These are phyloP conservation scores for Altica lythri DNA, from an alignment of 2,888 invertebrate species.

Conservation along the genomic window DNA sequence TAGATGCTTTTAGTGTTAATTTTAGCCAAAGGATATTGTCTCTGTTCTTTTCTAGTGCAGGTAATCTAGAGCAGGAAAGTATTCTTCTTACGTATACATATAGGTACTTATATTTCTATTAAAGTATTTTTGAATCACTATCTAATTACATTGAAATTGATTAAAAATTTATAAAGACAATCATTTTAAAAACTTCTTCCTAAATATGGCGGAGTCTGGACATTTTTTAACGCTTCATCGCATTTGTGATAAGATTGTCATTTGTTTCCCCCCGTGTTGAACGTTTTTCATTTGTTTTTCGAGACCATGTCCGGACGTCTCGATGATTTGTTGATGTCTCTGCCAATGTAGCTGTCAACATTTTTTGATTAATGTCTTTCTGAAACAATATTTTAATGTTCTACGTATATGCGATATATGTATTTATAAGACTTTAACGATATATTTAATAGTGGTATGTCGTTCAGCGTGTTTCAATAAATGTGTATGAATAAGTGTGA, in stretches of 20 bases:
- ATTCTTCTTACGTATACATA: too few relatives aligned
- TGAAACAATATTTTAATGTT: slow-evolving; percentile 9
- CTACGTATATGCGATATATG: not conserved
- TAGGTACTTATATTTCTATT: too few relatives aligned
- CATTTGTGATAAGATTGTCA: slow-evolving; percentile 2
- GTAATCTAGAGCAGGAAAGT: too few relatives aligned
- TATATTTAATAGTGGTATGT: slow-evolving; percentile 4
- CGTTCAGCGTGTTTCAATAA: slow-evolving; percentile 3
- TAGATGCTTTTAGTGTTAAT: too few relatives aligned
- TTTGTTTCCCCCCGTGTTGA: slow-evolving; percentile 9
- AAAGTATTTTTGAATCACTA: too few relatives aligned
- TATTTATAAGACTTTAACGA: not conserved
- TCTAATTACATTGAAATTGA: not conserved
- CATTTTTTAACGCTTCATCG: slow-evolving; percentile 1
- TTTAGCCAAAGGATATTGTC: too few relatives aligned
- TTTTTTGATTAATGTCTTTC: slow-evolving; percentile 11
- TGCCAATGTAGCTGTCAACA: slow-evolving; percentile 14
- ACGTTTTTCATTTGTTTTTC: slow-evolving; percentile 8
- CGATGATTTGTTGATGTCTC: slow-evolving; percentile 14
- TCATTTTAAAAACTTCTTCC: not conserved
- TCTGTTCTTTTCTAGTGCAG: too few relatives aligned
- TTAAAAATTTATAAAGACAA: not conserved
- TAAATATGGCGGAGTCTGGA: not conserved
- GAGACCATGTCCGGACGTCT: slow-evolving; percentile 1
- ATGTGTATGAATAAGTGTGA: not conserved